Conservation (phyloP, 2,113 vertebrate genomes). For the Catagonus wagneri region DNA sequence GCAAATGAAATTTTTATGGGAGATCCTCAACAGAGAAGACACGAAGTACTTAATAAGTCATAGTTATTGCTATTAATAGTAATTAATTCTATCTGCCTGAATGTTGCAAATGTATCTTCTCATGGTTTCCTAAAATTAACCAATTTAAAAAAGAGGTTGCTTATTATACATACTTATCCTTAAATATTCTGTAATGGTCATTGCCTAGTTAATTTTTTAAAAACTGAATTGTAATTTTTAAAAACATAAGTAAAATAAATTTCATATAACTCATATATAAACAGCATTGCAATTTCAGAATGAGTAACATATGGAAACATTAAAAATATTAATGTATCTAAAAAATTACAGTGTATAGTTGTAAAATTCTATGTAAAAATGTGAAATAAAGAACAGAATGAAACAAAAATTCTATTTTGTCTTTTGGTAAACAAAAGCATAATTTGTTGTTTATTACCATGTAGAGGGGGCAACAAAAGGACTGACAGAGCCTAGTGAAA, state of each 20-base stretch:
- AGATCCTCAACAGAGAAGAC: constrained; percentile 1
- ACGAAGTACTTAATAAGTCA: neutral
- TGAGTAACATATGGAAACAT: neutral
- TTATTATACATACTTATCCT: constrained; percentile 32
- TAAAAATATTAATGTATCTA: neutral
- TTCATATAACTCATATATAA: constrained; percentile 47
- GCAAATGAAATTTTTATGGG: constrained; percentile 37
- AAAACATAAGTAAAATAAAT: neutral
- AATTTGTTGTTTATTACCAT: neutral
- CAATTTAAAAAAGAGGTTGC: constrained; percentile 28
- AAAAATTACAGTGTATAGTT: neutral
- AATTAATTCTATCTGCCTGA: neutral
- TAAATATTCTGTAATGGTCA: neutral
- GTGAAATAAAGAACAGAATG: neutral
- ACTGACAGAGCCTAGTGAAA: neutral
- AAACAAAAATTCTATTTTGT: neutral
- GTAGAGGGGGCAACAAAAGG: neutral
- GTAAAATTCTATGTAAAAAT: constrained; percentile 37
- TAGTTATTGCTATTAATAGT: neutral
- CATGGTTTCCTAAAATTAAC: constrained; percentile 37
- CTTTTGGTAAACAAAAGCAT: neutral
- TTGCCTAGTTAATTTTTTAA: neutral
- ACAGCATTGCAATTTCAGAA: constrained; percentile 35
- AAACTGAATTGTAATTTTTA: neutral
- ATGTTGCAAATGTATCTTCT: neutral